Evolutionary conservation across 2,113 vertebrate species (phyloP).

Genomic region (Carassius auratus): DNA sequence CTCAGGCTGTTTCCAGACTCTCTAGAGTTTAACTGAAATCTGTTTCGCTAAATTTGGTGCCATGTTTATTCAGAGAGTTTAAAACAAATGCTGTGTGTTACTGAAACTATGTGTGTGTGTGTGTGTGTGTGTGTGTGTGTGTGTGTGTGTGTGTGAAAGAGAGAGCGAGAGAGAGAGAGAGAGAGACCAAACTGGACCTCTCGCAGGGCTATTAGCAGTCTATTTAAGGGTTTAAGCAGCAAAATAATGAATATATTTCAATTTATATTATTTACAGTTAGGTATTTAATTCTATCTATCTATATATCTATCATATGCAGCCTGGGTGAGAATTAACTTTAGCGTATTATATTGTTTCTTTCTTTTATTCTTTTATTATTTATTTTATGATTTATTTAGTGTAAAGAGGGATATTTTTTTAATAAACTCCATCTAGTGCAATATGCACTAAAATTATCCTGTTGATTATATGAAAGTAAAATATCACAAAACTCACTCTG

Average conservation of each 20-base stretch:
- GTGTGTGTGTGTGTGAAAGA: slow-evolving; percentile 1
- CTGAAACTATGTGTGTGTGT: not conserved
- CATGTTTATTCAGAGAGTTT: slow-evolving; percentile 48
- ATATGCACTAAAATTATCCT: not conserved
- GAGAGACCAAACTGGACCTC: not conserved
- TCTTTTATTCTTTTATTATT: not conserved
- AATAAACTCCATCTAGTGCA: not conserved
- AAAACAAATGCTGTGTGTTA: slow-evolving; percentile 32
- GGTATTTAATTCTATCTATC: not conserved
- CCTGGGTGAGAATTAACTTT: not conserved
- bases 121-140: not conserved
- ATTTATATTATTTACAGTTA: not conserved
- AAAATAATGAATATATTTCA: not conserved
- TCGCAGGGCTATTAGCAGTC: slow-evolving; percentile 32
- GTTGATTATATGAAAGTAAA: not conserved
- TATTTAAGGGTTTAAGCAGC: not conserved
- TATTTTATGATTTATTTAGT: not conserved
- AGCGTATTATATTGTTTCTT: too few relatives aligned
- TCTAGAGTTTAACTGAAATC: not conserved
- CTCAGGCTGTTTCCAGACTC: slow-evolving; percentile 19
- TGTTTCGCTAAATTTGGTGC: slow-evolving; percentile 25
- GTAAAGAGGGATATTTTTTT: not conserved
- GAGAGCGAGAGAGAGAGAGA: too few relatives aligned
- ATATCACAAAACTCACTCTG: not conserved
- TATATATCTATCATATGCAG: too few relatives aligned